Evolutionary conservation across 1,140 invertebrate genomes (phyloP), one percentile per base, ranked within the genome.

Genomic region (Drosophila serrata): DNA sequence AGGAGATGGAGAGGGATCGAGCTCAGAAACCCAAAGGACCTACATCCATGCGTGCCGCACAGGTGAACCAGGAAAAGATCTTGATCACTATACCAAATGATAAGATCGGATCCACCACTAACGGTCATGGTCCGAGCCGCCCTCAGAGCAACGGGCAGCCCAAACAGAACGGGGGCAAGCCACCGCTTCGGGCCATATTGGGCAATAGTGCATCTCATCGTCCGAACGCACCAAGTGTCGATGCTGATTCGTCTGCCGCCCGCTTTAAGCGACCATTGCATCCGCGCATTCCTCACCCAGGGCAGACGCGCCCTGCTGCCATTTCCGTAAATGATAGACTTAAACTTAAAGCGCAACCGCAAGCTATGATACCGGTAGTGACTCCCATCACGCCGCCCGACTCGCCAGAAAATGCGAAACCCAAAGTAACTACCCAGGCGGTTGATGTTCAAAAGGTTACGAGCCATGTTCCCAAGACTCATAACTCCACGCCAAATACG

Each of bases 311-410:
- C 29, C 22, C 73, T 0, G 39, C 69, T 0, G 55, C 75, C 24
- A 22, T 17, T 13, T 88, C 84, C 15, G 84, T 88, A 1, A 88
- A 90, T 40, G 70, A 88, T 64, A 68, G 84, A 78, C 62, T 88
- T 35, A 88, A 84, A 33, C 46, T 55, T 24, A 63, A 35, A 27
- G 22, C 59, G 6, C 46, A 13, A 39, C 22, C 57, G 17, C 58
- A 75, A 17, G 19, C 31, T 3, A 35, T 29, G 2, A 17, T 27
- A 49, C 35, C 56, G 17, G 8, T 31, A 6, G 29, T 6, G 9
- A 12, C 46, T 6, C 48, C 67, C 2, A 67, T 84, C 3, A 90
- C 84, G n/a, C 84, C 84, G 1, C 84, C 84, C 6, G 64, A 61
- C 5, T 65, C 81, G 9, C 81, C 87, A 19, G 69, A 82, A n/a